Percentiles rank a stretch among this genome's conserved stretches.
phyloP scores from a whole-genome alignment of 2,797 vertebrate species.

The Jordanella pulchra region DNA sequence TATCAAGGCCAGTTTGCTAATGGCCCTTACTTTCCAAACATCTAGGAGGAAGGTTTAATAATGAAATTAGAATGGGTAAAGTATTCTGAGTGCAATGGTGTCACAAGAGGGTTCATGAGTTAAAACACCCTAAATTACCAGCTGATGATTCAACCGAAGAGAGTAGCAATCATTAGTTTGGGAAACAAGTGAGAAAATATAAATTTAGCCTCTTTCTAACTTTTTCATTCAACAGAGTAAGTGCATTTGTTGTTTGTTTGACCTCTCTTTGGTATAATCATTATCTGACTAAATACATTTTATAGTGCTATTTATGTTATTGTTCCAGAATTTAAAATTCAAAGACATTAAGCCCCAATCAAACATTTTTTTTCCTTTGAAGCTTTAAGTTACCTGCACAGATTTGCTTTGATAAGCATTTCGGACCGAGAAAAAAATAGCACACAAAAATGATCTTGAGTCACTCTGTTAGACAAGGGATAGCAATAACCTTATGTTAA shows the following conservation, averaged over 20 bases:
- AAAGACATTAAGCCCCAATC: neutral
- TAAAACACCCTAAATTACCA: constrained; percentile 44
- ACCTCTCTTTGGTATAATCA: constrained; percentile 3
- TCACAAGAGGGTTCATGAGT: constrained; percentile 39
- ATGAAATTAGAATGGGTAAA: constrained; percentile 60
- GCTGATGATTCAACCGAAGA: constrained; percentile 21
- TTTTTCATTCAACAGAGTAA: neutral
- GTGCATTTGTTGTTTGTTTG: neutral
- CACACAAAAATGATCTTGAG: constrained; percentile 63
- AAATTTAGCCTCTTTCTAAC: neutral
- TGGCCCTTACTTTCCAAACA: constrained; percentile 45
- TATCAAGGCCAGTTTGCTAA: constrained; percentile 49
- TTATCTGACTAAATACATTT: neutral
- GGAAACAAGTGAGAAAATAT: neutral
- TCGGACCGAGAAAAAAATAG: constrained; percentile 44
- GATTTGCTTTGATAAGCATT: constrained; percentile 53
- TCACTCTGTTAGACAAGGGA: constrained; percentile 61
- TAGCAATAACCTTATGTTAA: constrained; percentile 55
- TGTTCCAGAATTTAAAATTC: neutral
- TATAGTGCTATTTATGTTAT: neutral
- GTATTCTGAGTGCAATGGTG: constrained; percentile 37
- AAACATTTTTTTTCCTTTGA: constrained; percentile 4
- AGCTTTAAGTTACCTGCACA: constrained; percentile 37
- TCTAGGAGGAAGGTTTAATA: constrained; percentile 63
- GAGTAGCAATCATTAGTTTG: constrained; percentile 3